Conservation (phyloP, 2,797 vertebrate species). For the Somateria mollissima region DNA sequence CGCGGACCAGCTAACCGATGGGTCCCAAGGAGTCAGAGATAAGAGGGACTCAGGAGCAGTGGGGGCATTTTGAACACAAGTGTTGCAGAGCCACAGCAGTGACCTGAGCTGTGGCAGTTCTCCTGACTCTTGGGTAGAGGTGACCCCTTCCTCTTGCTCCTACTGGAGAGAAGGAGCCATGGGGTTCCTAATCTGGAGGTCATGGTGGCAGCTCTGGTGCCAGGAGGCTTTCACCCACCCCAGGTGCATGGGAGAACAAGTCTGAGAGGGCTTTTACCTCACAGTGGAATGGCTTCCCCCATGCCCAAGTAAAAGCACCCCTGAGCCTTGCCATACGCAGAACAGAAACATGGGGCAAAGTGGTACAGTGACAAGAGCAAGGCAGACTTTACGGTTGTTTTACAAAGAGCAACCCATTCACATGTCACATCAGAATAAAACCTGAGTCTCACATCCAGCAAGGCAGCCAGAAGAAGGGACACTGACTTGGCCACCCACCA, state of each 20-base stretch:
- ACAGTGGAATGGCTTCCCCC: background rate
- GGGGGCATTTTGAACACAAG: background rate
- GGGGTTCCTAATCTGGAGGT: background rate
- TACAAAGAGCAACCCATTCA: background rate
- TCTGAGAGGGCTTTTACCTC: background rate
- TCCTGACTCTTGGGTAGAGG: background rate
- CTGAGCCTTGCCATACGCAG: background rate
- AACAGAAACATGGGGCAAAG: background rate
- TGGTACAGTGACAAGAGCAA: background rate
- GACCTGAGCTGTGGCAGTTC: background rate
- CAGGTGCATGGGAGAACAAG: rapidly evolving
- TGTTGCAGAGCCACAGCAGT: background rate
- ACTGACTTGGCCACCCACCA: background rate
- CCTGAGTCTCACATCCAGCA: background rate
- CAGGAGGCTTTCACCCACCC: rapidly evolving
- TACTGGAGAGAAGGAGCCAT: background rate
- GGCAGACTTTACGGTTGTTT: background rate
- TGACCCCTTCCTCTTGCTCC: rapidly evolving
- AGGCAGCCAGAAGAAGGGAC: background rate
- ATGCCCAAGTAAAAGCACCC: background rate
- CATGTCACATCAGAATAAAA: background rate
- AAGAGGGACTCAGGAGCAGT: background rate
- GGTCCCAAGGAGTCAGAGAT: background rate
- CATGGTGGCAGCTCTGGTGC: background rate
- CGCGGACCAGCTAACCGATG: background rate